Conservation (phyloP, 1,140 invertebrate species). For the Microvelia longipes region DNA sequence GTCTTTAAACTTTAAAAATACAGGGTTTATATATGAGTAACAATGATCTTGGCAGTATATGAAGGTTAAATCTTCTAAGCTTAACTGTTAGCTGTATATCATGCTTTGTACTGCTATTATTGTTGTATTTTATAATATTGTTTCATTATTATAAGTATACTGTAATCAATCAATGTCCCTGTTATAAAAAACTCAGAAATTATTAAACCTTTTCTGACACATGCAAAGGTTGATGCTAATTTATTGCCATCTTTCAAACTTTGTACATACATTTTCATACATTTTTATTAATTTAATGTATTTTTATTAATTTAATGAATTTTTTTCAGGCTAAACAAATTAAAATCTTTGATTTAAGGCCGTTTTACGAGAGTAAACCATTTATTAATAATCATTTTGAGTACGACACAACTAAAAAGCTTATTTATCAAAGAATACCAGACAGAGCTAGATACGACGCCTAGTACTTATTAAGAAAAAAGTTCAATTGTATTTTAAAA, state of each 20-base stretch:
- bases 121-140: background rate
- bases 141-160: background rate
- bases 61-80: background rate
- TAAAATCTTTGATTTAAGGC: conserved; percentile 72
- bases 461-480: too few relatives aligned
- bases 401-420: conserved; percentile 66
- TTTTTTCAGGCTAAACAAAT: conserved; percentile 72
- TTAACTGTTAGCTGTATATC: background rate
- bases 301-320: conserved; percentile 10
- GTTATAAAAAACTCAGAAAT: background rate
- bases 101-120: background rate
- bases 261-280: background rate
- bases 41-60: background rate
- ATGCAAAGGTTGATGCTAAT: background rate
- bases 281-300: background rate
- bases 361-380: conserved; percentile 83
- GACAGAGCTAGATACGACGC: background rate
- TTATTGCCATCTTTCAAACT: background rate
- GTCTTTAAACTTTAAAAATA: background rate
- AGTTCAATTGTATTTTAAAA: too few relatives aligned
- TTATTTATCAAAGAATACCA: conserved; percentile 66
- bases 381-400: conserved; percentile 81
- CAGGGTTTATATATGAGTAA: background rate
- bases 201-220: background rate
- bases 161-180: background rate